These are phyloP conservation scores for Mastigias papua DNA, from an alignment of 30 jellyfish, hydroid and myxozoan species.

Conservation along the genomic window DNA sequence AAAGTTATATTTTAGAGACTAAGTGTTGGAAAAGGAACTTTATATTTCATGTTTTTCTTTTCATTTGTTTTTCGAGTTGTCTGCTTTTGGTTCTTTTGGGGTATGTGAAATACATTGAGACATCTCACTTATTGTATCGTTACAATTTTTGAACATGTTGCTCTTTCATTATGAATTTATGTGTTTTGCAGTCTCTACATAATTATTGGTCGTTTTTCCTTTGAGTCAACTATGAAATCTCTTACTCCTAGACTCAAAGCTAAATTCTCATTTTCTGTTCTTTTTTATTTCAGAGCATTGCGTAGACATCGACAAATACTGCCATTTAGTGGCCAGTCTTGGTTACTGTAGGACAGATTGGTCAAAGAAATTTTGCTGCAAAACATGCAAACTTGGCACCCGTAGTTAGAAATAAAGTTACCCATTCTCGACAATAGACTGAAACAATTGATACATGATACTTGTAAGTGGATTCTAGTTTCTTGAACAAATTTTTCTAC, in stretches of 20 bases:
- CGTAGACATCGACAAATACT: conserved; percentile 40
- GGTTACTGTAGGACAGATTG: conserved; percentile 65
- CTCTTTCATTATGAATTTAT: too few relatives aligned
- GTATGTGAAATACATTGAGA: too few relatives aligned
- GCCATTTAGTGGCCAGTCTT: conserved; percentile 36
- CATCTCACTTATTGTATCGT: neutral
- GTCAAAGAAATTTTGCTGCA: conserved; percentile 61
- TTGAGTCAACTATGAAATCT: too few relatives aligned
- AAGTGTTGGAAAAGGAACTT: too few relatives aligned
- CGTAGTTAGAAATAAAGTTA: neutral
- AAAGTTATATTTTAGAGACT: too few relatives aligned
- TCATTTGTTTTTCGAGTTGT: too few relatives aligned
- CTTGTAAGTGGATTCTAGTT: neutral
- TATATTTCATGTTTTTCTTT: too few relatives aligned
- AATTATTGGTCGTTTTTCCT: too few relatives aligned
- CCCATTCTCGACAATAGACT: neutral
- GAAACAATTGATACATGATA: neutral
- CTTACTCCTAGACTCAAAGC: neutral
- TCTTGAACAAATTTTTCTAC: neutral
- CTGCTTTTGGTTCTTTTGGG: too few relatives aligned
- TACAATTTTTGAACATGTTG: too few relatives aligned
- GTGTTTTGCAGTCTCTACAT: too few relatives aligned
- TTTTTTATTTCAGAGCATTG: conserved; percentile 42
- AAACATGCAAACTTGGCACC: conserved; percentile 10
- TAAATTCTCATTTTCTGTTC: neutral